Evolutionary conservation across 2,797 vertebrate genomes (phyloP), one percentile per base, ranked within the genome.

Genomic region (Rhinichthys osculus): DNA sequence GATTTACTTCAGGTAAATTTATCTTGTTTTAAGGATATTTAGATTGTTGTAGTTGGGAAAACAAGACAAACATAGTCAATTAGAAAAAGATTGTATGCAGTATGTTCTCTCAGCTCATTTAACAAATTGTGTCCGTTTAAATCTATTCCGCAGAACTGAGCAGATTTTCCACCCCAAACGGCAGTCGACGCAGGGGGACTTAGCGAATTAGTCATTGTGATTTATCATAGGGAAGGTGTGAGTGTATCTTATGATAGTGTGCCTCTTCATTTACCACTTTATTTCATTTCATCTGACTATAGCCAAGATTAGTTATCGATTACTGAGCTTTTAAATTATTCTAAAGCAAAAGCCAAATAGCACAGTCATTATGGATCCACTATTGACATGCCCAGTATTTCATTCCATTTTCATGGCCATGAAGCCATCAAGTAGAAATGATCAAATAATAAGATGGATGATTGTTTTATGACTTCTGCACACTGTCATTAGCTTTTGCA

Each of bases 231-330:
- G n/a, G 11, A 67, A 21, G 82, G 64, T 59, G 38, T n/a, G 35
- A 84, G 74, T 27, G 17, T 57, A 30, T 42, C 70, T 85, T 71
- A 69, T 66, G 57, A 62, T 74, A 83, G 70, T 44, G 70, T 84
- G 38, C 76, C 87, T 93, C 93, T 95, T 95, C 93, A 94, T 94
- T 95, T 94, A 94, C 87, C 90, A 91, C 93, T 95, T 95, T 94
- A 95, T 95, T 95, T 94, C 93, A 93, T 93, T 84, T 79, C 81
- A 84, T 85, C 93, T 92, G 94, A 94, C 94, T 93, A 93, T 91
- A 93, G 86, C 91, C 90, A 85, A 95, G 94, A 96, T 96, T 95
- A 95, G 93, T 95, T 96, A 96, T 95, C 94, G 95, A 96, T 96
- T 92, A 94, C 91, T n/a, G 16, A 27, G 90, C 90, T 92, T 93